A percentile compares a stretch with the other conserved stretches of the same genome.
These are phyloP conservation scores for Elgaria multicarinata DNA, from an alignment of 2,113 vertebrate genomes.

Conservation along the genomic window DNA sequence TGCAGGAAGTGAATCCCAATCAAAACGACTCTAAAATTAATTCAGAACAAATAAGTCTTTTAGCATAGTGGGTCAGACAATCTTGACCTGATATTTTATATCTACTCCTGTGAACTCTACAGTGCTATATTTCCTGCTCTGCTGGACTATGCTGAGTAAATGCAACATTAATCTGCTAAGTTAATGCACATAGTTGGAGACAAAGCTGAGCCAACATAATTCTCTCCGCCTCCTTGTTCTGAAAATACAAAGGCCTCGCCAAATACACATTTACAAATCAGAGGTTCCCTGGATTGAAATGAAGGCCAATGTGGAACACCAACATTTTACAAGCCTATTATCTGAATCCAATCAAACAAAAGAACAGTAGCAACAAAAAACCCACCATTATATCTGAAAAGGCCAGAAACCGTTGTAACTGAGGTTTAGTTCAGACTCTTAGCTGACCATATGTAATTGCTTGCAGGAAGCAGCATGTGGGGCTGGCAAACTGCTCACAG, in stretches of 20 bases:
- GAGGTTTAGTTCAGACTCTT: neutral
- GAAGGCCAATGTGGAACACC: neutral
- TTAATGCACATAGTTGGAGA: neutral
- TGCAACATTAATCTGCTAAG: neutral
- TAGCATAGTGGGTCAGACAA: neutral
- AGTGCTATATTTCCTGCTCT: slow-evolving; percentile 3
- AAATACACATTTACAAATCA: neutral
- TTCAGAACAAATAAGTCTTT: neutral
- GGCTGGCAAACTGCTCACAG: neutral
- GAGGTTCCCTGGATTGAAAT: neutral
- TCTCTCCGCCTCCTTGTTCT: neutral
- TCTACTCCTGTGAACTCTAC: neutral
- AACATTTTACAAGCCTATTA: neutral
- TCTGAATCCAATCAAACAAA: neutral
- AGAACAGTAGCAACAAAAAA: neutral
- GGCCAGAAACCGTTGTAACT: neutral
- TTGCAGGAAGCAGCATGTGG: neutral
- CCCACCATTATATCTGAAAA: neutral
- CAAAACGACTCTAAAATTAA: neutral
- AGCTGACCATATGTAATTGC: neutral
- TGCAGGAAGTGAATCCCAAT: neutral
- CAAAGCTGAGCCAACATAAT: slow-evolving; percentile 1
- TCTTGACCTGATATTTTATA: neutral
- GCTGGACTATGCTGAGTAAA: neutral
- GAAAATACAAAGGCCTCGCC: neutral